phyloP scores from a whole-genome alignment of 2,113 vertebrate genomes.

The Istiophorus platypterus region DNA sequence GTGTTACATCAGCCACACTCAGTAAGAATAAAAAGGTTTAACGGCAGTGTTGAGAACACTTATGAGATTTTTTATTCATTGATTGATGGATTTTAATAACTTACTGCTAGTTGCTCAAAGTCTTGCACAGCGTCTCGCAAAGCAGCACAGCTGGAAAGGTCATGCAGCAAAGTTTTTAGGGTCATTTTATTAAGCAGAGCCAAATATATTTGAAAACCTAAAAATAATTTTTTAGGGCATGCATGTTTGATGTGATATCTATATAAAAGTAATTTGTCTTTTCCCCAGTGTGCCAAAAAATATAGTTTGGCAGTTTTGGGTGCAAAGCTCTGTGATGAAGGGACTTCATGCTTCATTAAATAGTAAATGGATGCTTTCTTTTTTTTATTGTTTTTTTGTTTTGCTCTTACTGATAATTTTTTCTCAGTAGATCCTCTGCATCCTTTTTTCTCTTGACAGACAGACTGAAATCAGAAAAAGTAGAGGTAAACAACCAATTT shows the following conservation, averaged over 20 bases:
- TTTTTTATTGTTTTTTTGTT: neutral
- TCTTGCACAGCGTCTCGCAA: slow-evolving; percentile 28
- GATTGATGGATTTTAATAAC: slow-evolving; percentile 2
- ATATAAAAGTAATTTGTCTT: neutral
- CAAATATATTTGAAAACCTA: neutral
- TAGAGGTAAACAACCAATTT: neutral
- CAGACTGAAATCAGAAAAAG: slow-evolving; percentile 45
- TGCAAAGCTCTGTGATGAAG: neutral
- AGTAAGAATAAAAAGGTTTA: neutral
- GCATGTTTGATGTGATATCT: no score
- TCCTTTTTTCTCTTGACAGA: slow-evolving; percentile 57
- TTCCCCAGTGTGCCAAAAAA: neutral
- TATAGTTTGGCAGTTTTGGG: neutral
- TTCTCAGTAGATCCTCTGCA: slow-evolving; percentile 60
- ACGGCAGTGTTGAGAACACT: neutral
- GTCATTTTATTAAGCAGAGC: neutral
- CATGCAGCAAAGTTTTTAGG: neutral
- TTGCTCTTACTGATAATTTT: slow-evolving; percentile 51
- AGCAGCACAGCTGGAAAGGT: slow-evolving; percentile 50
- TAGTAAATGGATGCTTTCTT: neutral
- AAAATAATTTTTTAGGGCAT: neutral
- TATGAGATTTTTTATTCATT: neutral
- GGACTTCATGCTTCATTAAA: neutral
- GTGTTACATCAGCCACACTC: slow-evolving; percentile 33
- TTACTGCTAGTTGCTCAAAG: slow-evolving; percentile 58